Conservation (phyloP, 2,888 invertebrate species). For the Brachypterus glaber region DNA sequence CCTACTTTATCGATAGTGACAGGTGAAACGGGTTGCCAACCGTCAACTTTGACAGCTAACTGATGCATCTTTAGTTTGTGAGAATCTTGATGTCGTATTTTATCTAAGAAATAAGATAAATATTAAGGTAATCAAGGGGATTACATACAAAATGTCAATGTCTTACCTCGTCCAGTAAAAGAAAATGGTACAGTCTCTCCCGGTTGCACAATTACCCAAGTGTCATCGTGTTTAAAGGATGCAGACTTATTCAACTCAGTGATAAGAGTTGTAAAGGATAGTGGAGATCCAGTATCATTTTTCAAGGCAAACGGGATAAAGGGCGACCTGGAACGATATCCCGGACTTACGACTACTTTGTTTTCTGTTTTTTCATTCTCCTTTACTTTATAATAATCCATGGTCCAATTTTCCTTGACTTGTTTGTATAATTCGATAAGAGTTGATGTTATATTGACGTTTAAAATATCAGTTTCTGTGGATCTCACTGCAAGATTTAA, state of each 20-base stretch:
- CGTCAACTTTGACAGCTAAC: conserved; percentile 78
- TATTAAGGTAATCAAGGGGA: neutral
- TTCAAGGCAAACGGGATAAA: conserved; percentile 91
- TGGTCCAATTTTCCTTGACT: conserved; percentile 80
- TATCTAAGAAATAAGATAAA: conserved; percentile 36
- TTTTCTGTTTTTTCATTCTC: conserved; percentile 12
- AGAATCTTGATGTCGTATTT: conserved; percentile 60
- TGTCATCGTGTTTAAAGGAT: conserved; percentile 39
- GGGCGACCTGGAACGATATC: conserved; percentile 68
- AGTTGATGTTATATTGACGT: conserved; percentile 82
- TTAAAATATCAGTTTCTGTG: conserved; percentile 60
- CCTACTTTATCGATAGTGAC: conserved; percentile 95
- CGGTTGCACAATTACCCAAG: conserved; percentile 65
- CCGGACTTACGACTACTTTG: conserved; percentile 35
- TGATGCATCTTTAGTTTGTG: conserved; percentile 77
- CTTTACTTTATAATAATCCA: conserved; percentile 55
- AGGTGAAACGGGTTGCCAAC: conserved; percentile 78
- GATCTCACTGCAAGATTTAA: conserved; percentile 56
- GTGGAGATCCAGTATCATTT: conserved; percentile 80
- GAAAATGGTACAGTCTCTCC: conserved; percentile 77
- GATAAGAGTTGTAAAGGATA: conserved; percentile 79
- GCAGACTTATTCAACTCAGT: conserved; percentile 49
- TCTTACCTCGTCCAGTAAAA: conserved; percentile 62
- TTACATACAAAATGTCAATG: neutral
- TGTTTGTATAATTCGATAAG: conserved; percentile 72